Evolutionary conservation across 2,113 vertebrate species (phyloP).

Genomic region (Chloebia gouldiae): DNA sequence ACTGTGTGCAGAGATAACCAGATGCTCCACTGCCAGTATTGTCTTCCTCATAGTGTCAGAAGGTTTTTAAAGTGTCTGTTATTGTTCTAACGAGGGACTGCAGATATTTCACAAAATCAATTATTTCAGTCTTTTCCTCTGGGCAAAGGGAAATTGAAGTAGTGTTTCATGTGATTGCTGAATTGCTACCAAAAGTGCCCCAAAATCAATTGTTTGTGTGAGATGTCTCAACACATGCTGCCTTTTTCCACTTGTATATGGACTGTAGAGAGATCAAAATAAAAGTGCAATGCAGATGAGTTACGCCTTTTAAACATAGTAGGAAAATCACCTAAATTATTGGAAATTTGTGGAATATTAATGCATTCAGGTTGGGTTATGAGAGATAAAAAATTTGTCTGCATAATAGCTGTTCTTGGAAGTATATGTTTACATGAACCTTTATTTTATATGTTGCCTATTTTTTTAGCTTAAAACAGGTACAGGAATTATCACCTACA

Average conservation of each 20-base stretch:
- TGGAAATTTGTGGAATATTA: neutral
- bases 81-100: neutral
- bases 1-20: neutral
- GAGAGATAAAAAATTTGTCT: neutral
- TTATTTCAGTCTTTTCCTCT: neutral
- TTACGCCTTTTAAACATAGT: neutral
- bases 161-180: neutral
- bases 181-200: neutral
- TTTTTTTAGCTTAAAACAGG: neutral
- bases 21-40: neutral
- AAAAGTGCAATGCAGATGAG: neutral
- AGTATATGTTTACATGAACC: neutral
- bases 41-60: neutral
- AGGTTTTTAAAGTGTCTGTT: neutral
- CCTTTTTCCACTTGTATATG: neutral
- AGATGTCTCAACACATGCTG: neutral
- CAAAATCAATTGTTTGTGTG: neutral
- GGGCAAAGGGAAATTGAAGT: neutral
- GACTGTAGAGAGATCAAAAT: neutral
- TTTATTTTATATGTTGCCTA: neutral
- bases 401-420: neutral
- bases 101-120: neutral
- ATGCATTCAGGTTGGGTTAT: neutral
- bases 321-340: neutral
- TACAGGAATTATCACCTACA: neutral